These are phyloP conservation scores for Podocnemis expansa DNA, from an alignment of 2,113 vertebrate genomes.

Conservation along the genomic window DNA sequence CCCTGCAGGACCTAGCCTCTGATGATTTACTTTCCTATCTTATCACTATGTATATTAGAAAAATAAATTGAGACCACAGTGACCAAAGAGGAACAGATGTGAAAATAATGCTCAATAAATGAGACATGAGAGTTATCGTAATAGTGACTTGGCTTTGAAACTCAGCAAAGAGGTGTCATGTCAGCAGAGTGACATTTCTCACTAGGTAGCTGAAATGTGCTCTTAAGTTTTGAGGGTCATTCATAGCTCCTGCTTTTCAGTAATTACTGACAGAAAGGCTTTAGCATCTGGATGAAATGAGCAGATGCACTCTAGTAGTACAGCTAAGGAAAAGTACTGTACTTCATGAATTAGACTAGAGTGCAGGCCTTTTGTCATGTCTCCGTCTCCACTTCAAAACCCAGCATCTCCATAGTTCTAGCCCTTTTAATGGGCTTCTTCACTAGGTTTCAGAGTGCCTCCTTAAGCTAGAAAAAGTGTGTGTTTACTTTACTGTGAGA, in stretches of 20 bases:
- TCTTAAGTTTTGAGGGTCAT: background rate
- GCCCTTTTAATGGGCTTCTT: background rate
- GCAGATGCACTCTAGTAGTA: background rate
- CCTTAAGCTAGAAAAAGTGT: background rate
- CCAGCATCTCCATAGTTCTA: background rate
- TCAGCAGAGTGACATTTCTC: background rate
- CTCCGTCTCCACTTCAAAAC: rapidly evolving
- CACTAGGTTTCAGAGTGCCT: background rate
- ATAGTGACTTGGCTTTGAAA: background rate
- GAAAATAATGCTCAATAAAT: background rate
- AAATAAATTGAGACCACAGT: background rate
- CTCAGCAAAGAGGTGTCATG: background rate
- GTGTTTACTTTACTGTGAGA: background rate
- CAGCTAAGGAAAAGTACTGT: background rate
- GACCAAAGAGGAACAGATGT: background rate
- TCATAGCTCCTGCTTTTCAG: background rate
- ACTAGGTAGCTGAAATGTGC: background rate
- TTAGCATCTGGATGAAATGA: background rate
- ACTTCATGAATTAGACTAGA: background rate
- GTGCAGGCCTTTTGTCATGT: background rate
- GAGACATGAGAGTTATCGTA: background rate
- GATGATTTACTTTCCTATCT: background rate
- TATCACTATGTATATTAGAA: background rate
- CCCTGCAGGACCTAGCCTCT: background rate
- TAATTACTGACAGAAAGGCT: background rate